Conservation (phyloP, 2,888 invertebrate genomes). For the Sclerodermus sp. region DNA sequence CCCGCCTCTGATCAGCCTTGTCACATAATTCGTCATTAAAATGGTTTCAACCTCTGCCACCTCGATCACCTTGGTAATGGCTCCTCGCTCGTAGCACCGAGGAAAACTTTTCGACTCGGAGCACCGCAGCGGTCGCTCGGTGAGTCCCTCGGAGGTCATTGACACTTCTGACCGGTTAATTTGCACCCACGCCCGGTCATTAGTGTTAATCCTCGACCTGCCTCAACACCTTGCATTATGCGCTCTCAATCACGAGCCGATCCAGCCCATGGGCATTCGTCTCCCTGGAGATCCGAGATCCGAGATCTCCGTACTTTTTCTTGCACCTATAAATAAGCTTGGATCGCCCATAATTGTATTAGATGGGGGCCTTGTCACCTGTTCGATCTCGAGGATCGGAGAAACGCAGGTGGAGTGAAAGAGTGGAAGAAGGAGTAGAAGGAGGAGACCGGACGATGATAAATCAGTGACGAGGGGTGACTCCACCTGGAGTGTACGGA, state of each 20-base stretch:
- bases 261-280: slow-evolving; percentile 13
- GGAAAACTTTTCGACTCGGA: no score
- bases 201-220: slow-evolving; percentile 42
- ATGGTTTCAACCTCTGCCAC: no score
- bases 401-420: slow-evolving; percentile 4
- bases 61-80: no score
- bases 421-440: slow-evolving; percentile 1
- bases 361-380: slow-evolving; percentile 48
- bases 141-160: slow-evolving; percentile 31
- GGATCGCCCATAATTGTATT: slow-evolving; percentile 44
- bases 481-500: slow-evolving; percentile 24
- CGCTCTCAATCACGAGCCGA: slow-evolving; percentile 46
- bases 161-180: slow-evolving; percentile 32
- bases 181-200: slow-evolving; percentile 51
- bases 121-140: slow-evolving; percentile 58
- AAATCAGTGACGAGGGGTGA: slow-evolving; percentile 29
- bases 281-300: neutral
- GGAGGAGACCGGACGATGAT: slow-evolving; percentile 13
- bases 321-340: neutral
- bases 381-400: slow-evolving; percentile 12
- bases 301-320: slow-evolving; percentile 6
- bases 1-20: no score
- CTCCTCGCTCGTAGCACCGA: no score
- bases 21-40: no score
- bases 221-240: slow-evolving; percentile 53